A percentile compares a stretch with the other conserved stretches of the same genome.
Conservation (phyloP, 2,113 vertebrate species). For the Pseudorectes ferrugineus region DNA sequence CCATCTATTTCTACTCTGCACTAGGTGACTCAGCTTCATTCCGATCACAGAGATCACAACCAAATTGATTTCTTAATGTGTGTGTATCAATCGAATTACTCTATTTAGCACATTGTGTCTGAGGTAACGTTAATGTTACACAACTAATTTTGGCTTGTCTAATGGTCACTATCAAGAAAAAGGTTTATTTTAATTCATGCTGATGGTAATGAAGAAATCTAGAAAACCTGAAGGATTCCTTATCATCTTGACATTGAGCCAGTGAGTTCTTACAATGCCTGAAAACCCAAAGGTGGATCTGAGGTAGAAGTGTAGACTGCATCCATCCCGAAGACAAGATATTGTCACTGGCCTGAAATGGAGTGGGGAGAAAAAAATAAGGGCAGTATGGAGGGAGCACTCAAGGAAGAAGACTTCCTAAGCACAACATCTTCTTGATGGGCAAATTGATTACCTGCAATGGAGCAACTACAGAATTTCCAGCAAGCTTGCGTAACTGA, state of each 20-base stretch:
- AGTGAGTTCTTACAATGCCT: not conserved
- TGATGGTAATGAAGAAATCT: not conserved
- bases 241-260: not conserved
- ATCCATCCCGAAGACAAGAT: not conserved
- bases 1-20: not conserved
- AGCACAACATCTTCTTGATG: not conserved
- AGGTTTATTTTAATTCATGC: not conserved
- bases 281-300: not conserved
- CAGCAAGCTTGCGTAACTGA: not conserved
- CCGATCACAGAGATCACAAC: not conserved
- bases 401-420: not conserved
- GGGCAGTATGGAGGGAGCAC: rapidly evolving
- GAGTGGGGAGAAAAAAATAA: not conserved
- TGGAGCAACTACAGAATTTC: not conserved
- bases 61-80: not conserved
- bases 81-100: not conserved
- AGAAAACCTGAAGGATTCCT: not conserved
- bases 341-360: not conserved
- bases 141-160: not conserved
- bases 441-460: not conserved
- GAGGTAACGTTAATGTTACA: not conserved
- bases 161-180: not conserved
- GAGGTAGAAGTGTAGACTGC: not conserved
- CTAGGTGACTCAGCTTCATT: not conserved
- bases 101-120: not conserved